phyloP scores from a whole-genome alignment of 2,888 invertebrate genomes.

The Taphrorychus bicolor region DNA sequence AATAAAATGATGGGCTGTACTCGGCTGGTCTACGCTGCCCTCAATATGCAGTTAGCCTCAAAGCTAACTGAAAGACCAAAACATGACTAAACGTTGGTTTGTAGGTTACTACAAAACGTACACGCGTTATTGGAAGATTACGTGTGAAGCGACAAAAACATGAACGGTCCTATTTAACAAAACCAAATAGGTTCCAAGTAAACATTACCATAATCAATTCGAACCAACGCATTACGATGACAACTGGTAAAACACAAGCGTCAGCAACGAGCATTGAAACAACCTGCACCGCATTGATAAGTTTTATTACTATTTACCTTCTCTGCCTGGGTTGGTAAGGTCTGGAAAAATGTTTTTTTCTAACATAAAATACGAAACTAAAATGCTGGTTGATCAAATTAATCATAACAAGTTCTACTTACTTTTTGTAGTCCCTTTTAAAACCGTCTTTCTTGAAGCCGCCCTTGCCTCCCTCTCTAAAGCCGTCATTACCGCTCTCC shows the following conservation, averaged over 20 bases:
- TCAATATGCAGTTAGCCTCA: too few relatives aligned
- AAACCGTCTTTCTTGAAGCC: constrained; percentile 28
- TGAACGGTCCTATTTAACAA: too few relatives aligned
- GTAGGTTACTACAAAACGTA: too few relatives aligned
- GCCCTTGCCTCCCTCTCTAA: constrained; percentile 28
- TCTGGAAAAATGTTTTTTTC: constrained; percentile 7
- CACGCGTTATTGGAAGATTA: too few relatives aligned
- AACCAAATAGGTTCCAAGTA: too few relatives aligned
- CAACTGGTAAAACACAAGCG: background rate
- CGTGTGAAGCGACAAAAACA: too few relatives aligned
- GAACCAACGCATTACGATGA: too few relatives aligned
- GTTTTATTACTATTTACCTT: constrained; percentile 8
- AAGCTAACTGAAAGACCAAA: too few relatives aligned
- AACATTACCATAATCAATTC: too few relatives aligned
- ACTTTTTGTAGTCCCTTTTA: constrained; percentile 47
- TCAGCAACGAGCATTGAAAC: background rate
- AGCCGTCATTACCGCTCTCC: constrained; percentile 15
- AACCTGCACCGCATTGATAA: constrained; percentile 1
- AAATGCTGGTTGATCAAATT: background rate
- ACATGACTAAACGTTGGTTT: too few relatives aligned
- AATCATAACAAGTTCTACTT: constrained; percentile 22
- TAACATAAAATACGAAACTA: constrained; percentile 1
- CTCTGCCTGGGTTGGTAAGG: background rate
- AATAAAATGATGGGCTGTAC: too few relatives aligned
- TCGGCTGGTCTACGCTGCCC: too few relatives aligned